Base-by-base conservation (phyloP, 2,113 vertebrate genomes). In the Clarias magur region DNA sequence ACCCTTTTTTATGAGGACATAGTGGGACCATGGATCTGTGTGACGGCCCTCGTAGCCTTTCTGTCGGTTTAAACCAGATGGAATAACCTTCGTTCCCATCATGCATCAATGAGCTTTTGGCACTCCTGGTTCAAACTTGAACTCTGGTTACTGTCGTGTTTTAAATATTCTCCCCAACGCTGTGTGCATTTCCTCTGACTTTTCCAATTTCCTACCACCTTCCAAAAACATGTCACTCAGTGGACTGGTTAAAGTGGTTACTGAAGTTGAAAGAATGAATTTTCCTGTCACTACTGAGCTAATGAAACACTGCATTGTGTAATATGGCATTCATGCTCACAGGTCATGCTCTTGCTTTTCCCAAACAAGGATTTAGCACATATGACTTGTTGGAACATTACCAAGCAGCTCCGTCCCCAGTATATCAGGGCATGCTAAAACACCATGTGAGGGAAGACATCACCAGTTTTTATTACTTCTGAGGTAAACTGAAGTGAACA, bases 401-500 rank as follows among this genome's bases (percentile, higher is more conserved):
- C 60, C 62, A 23, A 73, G 82, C 68, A 85, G 88, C 63, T 83
- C 84, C 79, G 82, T 82, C 72, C 85, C 48, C 53, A 79, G 78
- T 87, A 83, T 82, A 80, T 76, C 21, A 34, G 7, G 25, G 19
- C 80, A 67, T 84, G 86, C 80, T 59, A 84, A 76, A 75, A 82
- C 53, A 73, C 59, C 53, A 82, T 88, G 76, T 81, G 79, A 75
- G 42, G 78, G 63, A 72, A 76, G 75, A 76, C 42, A 89, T 87
- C 68, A 48, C 30, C 59, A 54, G 17, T 53, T 38, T 67, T 60
- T 34, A 72, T 89, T 60, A 72, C 59, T 72, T 88, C 25, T 68
- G 83, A 90, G 65, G 67, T 85, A 85, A 88, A 88, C 80, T 15
- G 75, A 85, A 80, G 75, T 57, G 56, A 87, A 82, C 83, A 87